Evolutionary conservation across 2,797 vertebrate genomes (phyloP).

Genomic region (Coreius guichenoti): DNA sequence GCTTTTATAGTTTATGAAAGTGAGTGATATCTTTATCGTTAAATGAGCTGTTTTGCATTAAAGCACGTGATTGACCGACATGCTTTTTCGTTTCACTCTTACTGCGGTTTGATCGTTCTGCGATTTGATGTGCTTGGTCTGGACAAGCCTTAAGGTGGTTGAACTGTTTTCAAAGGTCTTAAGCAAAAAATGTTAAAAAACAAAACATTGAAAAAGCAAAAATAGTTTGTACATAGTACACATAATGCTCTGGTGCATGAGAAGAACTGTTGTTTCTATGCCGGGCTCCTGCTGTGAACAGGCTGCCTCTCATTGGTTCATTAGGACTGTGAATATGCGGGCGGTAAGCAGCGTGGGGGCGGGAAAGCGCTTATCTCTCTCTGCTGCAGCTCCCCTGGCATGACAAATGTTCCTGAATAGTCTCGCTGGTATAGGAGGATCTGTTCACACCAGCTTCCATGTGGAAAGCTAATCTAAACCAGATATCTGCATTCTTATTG

Average conservation of each 20-base stretch:
- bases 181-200: neutral
- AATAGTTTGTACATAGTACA: neutral
- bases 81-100: neutral
- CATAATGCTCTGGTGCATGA: slow-evolving; percentile 19
- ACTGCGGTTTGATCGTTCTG: neutral
- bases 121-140: neutral
- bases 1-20: neutral
- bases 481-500: slow-evolving; percentile 43
- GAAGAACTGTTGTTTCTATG: slow-evolving; percentile 34
- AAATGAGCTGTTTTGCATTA: neutral
- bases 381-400: slow-evolving; percentile 52
- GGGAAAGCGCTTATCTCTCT: slow-evolving; percentile 55
- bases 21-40: neutral
- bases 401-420: slow-evolving; percentile 44
- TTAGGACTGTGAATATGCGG: slow-evolving; percentile 45
- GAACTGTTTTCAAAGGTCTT: slow-evolving; percentile 3
- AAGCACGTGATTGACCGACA: neutral
- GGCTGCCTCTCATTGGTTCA: slow-evolving; percentile 50
- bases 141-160: no score
- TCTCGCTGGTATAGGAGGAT: slow-evolving; percentile 41
- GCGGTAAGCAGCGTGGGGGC: slow-evolving; percentile 38
- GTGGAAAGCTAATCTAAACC: slow-evolving; percentile 41
- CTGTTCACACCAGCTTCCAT: slow-evolving; percentile 43
- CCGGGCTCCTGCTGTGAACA: slow-evolving; percentile 15
- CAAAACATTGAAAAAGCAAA: neutral